Evolutionary conservation across 2,888 invertebrate species (phyloP).

Genomic region (Scotopteryx bipunctaria): DNA sequence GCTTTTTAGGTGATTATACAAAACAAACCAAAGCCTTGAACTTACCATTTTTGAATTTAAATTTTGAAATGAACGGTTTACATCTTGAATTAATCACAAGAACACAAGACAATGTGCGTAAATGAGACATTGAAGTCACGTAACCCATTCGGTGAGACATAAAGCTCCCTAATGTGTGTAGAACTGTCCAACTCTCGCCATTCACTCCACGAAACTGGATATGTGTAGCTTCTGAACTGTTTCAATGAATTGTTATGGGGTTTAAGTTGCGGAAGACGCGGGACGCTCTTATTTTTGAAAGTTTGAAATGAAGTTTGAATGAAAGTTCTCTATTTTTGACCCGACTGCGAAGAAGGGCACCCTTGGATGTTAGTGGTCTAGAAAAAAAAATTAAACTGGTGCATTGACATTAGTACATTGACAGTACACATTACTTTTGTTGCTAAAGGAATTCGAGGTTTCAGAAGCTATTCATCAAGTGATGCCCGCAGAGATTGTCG

Average conservation of each 20-base stretch:
- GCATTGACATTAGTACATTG: too few relatives aligned
- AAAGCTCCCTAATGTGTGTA: slow-evolving; percentile 70
- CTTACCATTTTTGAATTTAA: slow-evolving; percentile 25
- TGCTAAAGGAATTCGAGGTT: slow-evolving; percentile 3
- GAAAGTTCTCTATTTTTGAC: slow-evolving; percentile 1
- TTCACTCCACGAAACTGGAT: slow-evolving; percentile 55
- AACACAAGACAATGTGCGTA: slow-evolving; percentile 46
- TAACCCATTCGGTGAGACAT: slow-evolving; percentile 66
- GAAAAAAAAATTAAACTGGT: too few relatives aligned
- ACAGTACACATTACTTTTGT: too few relatives aligned
- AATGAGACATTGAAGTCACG: slow-evolving; percentile 69
- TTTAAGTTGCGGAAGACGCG: slow-evolving; percentile 19
- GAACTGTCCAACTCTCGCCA: slow-evolving; percentile 71
- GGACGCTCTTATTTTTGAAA: slow-evolving; percentile 4
- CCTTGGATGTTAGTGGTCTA: too few relatives aligned
- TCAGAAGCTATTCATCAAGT: slow-evolving; percentile 48
- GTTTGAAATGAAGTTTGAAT: too few relatives aligned
- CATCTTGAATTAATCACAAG: slow-evolving; percentile 29
- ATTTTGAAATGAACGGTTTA: slow-evolving; percentile 22
- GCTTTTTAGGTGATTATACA: neutral
- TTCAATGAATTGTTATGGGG: slow-evolving; percentile 38
- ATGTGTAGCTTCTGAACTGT: slow-evolving; percentile 29
- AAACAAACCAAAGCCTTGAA: slow-evolving; percentile 18
- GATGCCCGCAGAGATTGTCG: slow-evolving; percentile 49
- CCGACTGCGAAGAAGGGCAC: too few relatives aligned